These are phyloP conservation scores for Adela reaumurella DNA, from an alignment of 2,888 invertebrate species.

Conservation along the genomic window DNA sequence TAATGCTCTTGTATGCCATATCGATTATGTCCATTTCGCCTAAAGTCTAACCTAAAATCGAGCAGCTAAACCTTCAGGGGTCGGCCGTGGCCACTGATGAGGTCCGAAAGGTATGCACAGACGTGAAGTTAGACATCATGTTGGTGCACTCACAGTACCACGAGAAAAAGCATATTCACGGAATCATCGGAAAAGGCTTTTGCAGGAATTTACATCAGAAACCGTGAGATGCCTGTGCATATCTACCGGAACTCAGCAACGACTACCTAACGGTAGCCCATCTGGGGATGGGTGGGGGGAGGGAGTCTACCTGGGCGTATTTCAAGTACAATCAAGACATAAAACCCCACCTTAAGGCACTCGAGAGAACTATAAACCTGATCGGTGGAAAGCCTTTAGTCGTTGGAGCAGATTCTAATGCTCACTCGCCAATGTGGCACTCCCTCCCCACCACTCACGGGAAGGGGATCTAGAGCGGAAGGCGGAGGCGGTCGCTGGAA, in stretches of 20 bases:
- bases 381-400: neutral
- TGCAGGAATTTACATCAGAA: neutral
- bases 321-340: neutral
- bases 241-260: neutral
- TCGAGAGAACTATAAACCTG: neutral
- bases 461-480: neutral
- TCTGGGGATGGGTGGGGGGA: neutral
- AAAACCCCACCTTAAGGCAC: neutral
- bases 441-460: neutral
- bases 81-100: neutral
- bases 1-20: too few relatives aligned
- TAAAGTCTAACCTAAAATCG: too few relatives aligned
- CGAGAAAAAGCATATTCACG: too few relatives aligned
- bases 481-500: constrained; percentile 1
- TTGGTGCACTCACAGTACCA: neutral
- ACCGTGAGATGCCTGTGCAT: neutral
- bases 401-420: constrained; percentile 3
- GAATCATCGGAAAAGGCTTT: too few relatives aligned
- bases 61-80: neutral
- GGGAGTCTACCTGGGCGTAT: neutral
- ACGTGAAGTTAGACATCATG: neutral
- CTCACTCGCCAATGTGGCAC: constrained; percentile 5
- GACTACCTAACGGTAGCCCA: neutral
- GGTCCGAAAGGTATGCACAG: neutral
- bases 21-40: constrained; percentile 8